Conservation (phyloP, 1,140 invertebrate species). For the Olivierus martensii region DNA sequence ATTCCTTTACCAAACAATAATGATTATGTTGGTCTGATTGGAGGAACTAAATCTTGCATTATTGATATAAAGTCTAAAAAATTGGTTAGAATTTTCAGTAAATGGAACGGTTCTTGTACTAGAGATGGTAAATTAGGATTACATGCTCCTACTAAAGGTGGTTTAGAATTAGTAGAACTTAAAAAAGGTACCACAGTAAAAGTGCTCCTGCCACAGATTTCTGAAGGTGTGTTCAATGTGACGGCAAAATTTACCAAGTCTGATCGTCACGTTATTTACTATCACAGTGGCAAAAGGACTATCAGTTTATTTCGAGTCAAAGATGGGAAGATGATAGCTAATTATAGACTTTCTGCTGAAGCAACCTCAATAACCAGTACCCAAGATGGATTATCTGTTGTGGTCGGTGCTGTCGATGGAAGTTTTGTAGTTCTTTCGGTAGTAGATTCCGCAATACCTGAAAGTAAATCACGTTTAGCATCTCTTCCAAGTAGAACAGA, state of each 20-base stretch:
- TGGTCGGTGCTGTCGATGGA: slow-evolving; percentile 83
- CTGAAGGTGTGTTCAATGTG: slow-evolving; percentile 93
- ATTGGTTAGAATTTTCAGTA: slow-evolving; percentile 32
- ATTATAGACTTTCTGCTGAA: slow-evolving; percentile 84
- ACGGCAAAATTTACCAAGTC: slow-evolving; percentile 86
- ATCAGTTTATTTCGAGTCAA: slow-evolving; percentile 74
- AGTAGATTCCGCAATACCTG: slow-evolving; percentile 52
- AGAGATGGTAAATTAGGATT: slow-evolving; percentile 52
- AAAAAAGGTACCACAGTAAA: slow-evolving; percentile 63
- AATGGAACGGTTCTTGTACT: slow-evolving; percentile 39
- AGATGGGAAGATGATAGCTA: slow-evolving; percentile 79
- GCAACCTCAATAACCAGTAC: slow-evolving; percentile 70
- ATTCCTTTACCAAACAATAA: background rate
- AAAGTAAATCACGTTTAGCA: slow-evolving; percentile 48
- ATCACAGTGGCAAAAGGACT: slow-evolving; percentile 86
- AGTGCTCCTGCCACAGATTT: slow-evolving; percentile 70
- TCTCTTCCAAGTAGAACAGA: slow-evolving; percentile 37
- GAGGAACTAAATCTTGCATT: slow-evolving; percentile 70
- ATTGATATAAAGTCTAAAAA: slow-evolving; percentile 38
- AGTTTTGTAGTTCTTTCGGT: slow-evolving; percentile 83
- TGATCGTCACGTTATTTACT: slow-evolving; percentile 91
- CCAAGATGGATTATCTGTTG: slow-evolving; percentile 58
- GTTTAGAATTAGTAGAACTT: slow-evolving; percentile 75
- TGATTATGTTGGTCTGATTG: slow-evolving; percentile 56
- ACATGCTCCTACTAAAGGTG: slow-evolving; percentile 80